Evolutionary conservation across 2,113 vertebrate genomes (phyloP).

Genomic region (Charina bottae): DNA sequence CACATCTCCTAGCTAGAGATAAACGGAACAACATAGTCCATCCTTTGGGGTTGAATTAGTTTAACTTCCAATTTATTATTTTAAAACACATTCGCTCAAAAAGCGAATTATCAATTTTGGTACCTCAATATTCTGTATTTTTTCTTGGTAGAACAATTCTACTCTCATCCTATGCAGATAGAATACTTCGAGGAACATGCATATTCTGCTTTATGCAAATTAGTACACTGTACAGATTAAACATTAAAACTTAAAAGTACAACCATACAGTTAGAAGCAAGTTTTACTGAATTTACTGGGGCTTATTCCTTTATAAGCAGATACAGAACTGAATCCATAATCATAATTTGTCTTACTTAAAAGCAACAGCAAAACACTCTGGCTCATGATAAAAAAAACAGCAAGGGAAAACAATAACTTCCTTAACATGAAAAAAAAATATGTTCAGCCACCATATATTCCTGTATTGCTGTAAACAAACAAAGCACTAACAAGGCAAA

Average conservation of each 20-base stretch:
- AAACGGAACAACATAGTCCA: not conserved
- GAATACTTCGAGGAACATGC: not conserved
- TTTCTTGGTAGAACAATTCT: not conserved
- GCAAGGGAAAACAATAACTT: not conserved
- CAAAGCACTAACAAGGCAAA: not conserved
- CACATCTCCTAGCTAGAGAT: not conserved
- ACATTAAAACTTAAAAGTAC: not conserved
- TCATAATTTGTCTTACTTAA: not conserved
- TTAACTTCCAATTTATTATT: not conserved
- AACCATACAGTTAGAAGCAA: not conserved
- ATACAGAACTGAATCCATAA: not conserved
- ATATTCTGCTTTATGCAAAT: constrained; percentile 4
- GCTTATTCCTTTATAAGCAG: not conserved
- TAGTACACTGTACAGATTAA: not conserved
- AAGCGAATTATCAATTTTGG: not conserved
- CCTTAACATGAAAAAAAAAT: not conserved
- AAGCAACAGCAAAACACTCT: not conserved
- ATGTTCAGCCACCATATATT: not conserved
- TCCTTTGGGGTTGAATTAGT: not conserved
- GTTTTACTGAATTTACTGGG: not conserved
- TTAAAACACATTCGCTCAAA: not conserved
- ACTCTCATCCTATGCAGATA: not conserved
- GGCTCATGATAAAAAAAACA: not conserved
- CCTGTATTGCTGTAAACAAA: not conserved
- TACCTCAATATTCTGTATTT: not conserved